Conservation (phyloP, 2,113 vertebrate genomes). For the Hemibagrus wyckioides region DNA sequence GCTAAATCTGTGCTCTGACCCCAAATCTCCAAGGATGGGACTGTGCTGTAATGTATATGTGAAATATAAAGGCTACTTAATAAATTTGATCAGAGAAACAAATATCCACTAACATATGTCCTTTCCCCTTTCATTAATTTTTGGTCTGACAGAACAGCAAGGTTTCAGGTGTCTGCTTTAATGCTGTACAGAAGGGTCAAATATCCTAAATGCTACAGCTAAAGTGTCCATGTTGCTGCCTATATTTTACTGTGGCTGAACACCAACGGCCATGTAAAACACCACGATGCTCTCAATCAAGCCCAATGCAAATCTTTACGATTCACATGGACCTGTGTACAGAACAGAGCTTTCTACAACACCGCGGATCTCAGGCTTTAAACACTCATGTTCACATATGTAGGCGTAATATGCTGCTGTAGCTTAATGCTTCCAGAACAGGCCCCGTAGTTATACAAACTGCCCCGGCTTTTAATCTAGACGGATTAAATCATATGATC, state of each 20-base stretch:
- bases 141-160: not conserved
- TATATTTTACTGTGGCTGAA: not conserved
- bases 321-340: not conserved
- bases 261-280: conserved; percentile 15
- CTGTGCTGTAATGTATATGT: too few species aligned
- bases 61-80: too few species aligned
- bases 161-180: not conserved
- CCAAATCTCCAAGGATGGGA: too few species aligned
- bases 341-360: conserved; percentile 30
- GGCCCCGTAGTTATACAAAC: conserved; percentile 59
- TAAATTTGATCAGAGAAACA: not conserved
- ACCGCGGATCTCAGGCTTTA: conserved; percentile 61
- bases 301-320: not conserved
- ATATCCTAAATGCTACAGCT: not conserved
- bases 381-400: conserved; percentile 70
- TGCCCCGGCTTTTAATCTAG: conserved; percentile 65
- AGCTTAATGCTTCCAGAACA: conserved; percentile 61
- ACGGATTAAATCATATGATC: conserved; percentile 72
- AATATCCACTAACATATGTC: not conserved
- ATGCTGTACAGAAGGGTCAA: not conserved
- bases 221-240: not conserved
- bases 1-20: too few species aligned
- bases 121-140: not conserved
- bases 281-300: not conserved
- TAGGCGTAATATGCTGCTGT: conserved; percentile 62